These are phyloP conservation scores for Bovichtus variegatus DNA, from an alignment of 2,797 vertebrate species.

Conservation along the genomic window DNA sequence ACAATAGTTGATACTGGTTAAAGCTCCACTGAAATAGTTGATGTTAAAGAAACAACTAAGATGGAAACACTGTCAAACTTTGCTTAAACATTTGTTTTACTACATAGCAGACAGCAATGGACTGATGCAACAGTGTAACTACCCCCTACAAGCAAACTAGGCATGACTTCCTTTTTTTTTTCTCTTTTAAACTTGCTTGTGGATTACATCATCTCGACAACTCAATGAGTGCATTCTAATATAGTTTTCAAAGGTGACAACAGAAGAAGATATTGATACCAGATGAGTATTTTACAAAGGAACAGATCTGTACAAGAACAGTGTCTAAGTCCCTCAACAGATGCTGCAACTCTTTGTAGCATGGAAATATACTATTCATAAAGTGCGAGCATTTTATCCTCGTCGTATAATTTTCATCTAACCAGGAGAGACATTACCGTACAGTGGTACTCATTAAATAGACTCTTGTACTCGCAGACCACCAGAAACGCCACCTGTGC, in stretches of 20 bases:
- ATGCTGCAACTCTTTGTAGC: neutral
- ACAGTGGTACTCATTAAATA: neutral
- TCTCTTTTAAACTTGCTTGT: slow-evolving; percentile 5
- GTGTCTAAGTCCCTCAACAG: slow-evolving; percentile 3
- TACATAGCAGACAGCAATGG: neutral
- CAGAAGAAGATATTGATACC: slow-evolving; percentile 19
- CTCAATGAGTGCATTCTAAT: slow-evolving; percentile 2
- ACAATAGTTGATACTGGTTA: neutral
- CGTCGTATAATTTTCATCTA: slow-evolving; percentile 3
- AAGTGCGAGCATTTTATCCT: neutral
- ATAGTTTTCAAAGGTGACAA: slow-evolving; percentile 30
- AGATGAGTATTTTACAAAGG: slow-evolving; percentile 6
- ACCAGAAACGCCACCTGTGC: neutral
- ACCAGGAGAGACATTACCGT: neutral
- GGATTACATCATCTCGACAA: slow-evolving; percentile 16
- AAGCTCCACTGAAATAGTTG: neutral
- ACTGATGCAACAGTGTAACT: neutral
- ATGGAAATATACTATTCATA: slow-evolving; percentile 7
- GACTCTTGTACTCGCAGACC: neutral
- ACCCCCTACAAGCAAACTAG: neutral
- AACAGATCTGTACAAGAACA: neutral
- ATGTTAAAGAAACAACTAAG: neutral
- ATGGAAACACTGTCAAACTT: neutral
- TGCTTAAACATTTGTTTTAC: neutral
- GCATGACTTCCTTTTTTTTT: neutral